Conservation (phyloP, 2,888 invertebrate species). For the Conchocele bisecta region DNA sequence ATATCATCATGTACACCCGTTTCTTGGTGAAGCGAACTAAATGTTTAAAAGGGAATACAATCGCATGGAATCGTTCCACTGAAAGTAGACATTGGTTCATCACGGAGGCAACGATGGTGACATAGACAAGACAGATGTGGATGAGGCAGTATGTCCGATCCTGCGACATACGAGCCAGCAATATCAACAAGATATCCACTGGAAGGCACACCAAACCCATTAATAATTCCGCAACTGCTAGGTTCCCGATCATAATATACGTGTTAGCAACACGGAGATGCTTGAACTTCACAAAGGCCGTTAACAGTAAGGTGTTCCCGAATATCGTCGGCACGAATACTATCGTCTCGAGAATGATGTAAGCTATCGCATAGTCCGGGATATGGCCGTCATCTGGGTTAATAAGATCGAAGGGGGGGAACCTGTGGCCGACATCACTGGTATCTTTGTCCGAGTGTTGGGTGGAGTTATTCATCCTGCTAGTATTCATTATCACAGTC, state of each 20-base stretch:
- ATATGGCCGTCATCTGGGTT: no score
- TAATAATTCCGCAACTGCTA: not conserved
- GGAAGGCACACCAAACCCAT: slow-evolving; percentile 5
- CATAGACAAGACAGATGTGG: not conserved
- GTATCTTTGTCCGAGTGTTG: no score
- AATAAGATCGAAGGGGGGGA: no score
- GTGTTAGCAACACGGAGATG: not conserved
- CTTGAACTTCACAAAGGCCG: slow-evolving; percentile 1
- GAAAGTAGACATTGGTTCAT: not conserved
- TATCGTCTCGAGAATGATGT: not conserved
- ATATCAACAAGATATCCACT: not conserved
- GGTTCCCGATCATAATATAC: slow-evolving; percentile 6
- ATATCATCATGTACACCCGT: not conserved
- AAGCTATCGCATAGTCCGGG: no score
- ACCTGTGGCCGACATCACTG: no score
- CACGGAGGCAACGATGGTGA: not conserved
- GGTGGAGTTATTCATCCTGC: no score
- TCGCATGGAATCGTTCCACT: slow-evolving; percentile 1
- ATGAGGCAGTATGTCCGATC: not conserved
- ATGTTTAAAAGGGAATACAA: slow-evolving; percentile 1
- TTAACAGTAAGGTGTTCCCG: slow-evolving; percentile 1
- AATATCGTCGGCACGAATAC: slow-evolving; percentile 3
- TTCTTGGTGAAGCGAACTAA: not conserved
- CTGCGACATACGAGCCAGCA: not conserved
- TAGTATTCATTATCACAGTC: no score